Percentiles rank a stretch among this genome's conserved stretches.
Evolutionary conservation across 92 coral and sea anemone species (phyloP).

Genomic region (Epizoanthus illoricatus): DNA sequence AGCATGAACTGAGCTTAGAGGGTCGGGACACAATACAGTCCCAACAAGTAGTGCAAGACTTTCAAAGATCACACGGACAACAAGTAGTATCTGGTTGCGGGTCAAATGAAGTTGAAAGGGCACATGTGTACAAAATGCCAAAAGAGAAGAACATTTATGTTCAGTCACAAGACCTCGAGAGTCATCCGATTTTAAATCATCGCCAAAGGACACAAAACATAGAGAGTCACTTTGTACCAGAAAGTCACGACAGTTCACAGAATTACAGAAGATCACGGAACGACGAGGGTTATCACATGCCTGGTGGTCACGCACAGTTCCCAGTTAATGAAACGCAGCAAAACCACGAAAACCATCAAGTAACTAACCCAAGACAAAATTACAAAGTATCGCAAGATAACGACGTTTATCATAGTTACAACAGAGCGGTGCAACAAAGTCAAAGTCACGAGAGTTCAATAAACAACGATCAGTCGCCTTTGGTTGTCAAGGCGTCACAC

Average conservation of each 20-base stretch:
- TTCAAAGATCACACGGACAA: not conserved
- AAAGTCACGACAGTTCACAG: not conserved
- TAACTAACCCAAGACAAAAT: not conserved
- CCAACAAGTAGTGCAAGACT: constrained; percentile 10
- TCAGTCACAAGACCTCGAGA: not conserved
- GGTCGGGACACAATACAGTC: not conserved
- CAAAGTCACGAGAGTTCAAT: constrained; percentile 3
- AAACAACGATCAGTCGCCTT: not conserved
- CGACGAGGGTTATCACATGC: not conserved
- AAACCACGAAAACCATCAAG: constrained; percentile 6
- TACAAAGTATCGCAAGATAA: not conserved
- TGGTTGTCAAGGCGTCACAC: constrained; percentile 7
- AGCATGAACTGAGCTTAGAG: constrained; percentile 3
- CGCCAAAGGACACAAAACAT: not conserved
- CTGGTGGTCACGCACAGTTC: not conserved
- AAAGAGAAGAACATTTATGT: not conserved
- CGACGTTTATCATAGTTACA: not conserved
- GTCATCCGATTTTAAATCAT: not conserved
- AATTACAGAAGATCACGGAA: not conserved
- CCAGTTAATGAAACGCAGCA: not conserved
- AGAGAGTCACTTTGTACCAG: not conserved
- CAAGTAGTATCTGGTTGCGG: not conserved
- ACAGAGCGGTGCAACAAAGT: not conserved
- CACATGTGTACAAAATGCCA: not conserved
- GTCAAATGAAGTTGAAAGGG: not conserved